Percentiles rank a stretch among this genome's conserved stretches.
These are phyloP conservation scores for Tolypeutes matacus DNA, from an alignment of 2,797 vertebrate species.

Conservation along the genomic window DNA sequence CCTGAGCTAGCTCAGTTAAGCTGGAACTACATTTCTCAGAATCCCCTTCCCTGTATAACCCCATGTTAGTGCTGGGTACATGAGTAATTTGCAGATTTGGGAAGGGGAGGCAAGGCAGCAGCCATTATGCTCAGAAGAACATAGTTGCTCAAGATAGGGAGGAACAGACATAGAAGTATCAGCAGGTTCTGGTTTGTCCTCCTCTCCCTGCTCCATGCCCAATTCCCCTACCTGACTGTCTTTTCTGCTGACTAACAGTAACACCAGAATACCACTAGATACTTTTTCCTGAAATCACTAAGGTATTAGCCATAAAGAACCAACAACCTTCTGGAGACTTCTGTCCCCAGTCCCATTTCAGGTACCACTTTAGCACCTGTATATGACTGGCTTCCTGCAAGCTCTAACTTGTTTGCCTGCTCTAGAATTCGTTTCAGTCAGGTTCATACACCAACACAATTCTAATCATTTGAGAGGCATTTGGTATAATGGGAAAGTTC, in stretches of 20 bases:
- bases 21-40: background rate
- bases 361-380: background rate
- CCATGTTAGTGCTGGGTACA: background rate
- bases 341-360: background rate
- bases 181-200: background rate
- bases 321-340: background rate
- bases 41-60: background rate
- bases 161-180: background rate
- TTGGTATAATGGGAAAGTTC: background rate
- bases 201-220: background rate
- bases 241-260: background rate
- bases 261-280: background rate
- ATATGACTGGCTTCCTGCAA: background rate
- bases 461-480: background rate
- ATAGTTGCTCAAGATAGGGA: background rate
- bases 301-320: background rate
- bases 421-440: background rate
- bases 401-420: background rate
- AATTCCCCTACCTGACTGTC: background rate
- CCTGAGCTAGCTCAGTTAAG: background rate
- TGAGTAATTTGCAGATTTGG: background rate
- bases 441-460: background rate
- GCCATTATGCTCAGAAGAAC: background rate
- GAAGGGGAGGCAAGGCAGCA: background rate
- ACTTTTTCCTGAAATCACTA: background rate